Evolutionary conservation across 2,888 invertebrate genomes (phyloP), one percentile per base, ranked within the genome.

Genomic region (Acleris cristana): DNA sequence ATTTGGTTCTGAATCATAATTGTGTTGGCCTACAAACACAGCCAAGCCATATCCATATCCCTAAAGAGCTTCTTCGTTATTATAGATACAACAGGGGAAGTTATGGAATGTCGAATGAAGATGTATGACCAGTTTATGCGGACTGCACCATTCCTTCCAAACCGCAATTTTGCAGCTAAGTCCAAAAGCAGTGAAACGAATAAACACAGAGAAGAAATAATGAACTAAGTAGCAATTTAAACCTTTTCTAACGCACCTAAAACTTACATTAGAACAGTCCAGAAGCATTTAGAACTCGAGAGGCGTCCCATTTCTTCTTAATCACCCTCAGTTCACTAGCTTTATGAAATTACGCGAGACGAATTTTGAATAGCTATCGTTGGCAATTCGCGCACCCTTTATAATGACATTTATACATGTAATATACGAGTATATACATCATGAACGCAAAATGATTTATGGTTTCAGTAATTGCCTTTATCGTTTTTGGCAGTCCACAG

Each of bases 311-410:
- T 34, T 59, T 45, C 62, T 18, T 34, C 40, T 44, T 64, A 57
- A 58, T 58, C 57, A 58, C 64, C 57, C 44, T 19, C 45, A n/a
- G 56, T 12, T 45, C 48, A 62, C 3, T 30, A 26, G 51, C 57
- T 57, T 57, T 57, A 64, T 57, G 64, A 57, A 64, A 57, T 64
- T 40, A 44, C 56, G 64, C 34, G 51, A 3, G 19, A 8, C 44
- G 64, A 64, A 57, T 64, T 57, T 52, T 64, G 40, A 64, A 40
- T 21, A 57, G 51, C 30, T 14, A n/a, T 5, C 34, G 52, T 10
- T 8, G n/a, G 62, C 26, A 53, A 45, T 45, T 55, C 18, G 55
- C 18, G 62, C 21, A 45, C 34, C 14, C n/a, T 30, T 54, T 12
- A 48, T 49, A 54, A 34, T 19, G 12, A 2, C 8, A 34, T 34